Conservation (phyloP, 2,888 invertebrate species). For the Corbicula japonica region DNA sequence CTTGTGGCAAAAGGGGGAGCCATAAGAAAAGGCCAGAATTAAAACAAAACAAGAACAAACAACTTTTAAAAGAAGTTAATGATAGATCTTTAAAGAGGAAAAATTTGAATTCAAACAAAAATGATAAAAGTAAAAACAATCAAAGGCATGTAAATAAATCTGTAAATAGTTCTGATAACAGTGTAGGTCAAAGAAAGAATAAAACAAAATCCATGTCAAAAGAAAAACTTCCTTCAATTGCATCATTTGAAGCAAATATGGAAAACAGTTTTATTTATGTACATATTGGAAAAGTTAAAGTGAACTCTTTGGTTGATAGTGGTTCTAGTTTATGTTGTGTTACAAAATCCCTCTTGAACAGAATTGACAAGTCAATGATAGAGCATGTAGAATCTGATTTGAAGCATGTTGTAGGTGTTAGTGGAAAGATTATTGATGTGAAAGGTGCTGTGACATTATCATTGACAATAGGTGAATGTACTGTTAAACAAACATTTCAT, state of each 20-base stretch:
- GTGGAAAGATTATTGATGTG: conserved; percentile 32
- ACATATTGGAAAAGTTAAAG: neutral
- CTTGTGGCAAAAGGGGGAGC: conserved; percentile 44
- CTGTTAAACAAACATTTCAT: conserved; percentile 38
- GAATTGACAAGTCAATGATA: neutral
- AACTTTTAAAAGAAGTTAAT: neutral
- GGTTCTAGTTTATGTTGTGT: conserved; percentile 21
- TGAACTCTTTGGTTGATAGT: conserved; percentile 8
- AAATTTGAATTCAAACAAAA: neutral
- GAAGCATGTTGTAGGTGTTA: conserved; percentile 29
- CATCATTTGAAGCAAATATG: neutral
- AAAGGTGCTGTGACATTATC: conserved; percentile 11
- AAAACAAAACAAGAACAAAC: neutral
- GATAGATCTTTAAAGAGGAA: neutral
- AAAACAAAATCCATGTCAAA: no score
- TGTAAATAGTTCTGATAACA: no score
- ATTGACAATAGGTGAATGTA: conserved; percentile 10
- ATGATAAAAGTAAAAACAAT: no score
- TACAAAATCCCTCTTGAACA: conserved; percentile 31
- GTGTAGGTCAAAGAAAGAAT: no score
- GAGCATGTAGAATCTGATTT: neutral
- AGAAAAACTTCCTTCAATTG: conserved; percentile 5
- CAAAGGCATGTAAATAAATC: no score
- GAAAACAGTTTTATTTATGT: neutral
- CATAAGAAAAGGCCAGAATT: conserved; percentile 30